Base-by-base conservation (phyloP, 2,797 vertebrate genomes). In the Notolabrus celidotus region DNA sequence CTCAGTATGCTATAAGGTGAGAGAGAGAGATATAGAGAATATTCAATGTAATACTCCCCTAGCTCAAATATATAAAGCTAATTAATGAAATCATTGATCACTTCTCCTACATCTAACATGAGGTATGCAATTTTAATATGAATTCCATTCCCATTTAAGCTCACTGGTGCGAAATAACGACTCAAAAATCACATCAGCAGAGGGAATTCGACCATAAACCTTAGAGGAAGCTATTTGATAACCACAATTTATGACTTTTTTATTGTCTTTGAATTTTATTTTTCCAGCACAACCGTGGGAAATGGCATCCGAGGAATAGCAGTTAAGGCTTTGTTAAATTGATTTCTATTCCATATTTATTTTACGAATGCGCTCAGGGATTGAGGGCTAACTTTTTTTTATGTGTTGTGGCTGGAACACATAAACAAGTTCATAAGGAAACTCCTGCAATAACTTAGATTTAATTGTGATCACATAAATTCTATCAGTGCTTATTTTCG, bases 31-130 rank as follows among this genome's bases (percentile, higher is more conserved):
- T 60, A 50, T 39, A 43, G 19, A 63, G 59, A 60, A 61, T 69
- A 82, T 72, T 45, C 73, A 79, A 54, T 57, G 34, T 42, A 38
- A 25, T 4, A n/a, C 39, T 81, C 71, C 73, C 67, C 27, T 8
- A 31, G 73, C 74, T 58, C 56, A 43, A 64, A 82, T 63, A 77
- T 69, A 58, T 69, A 74, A 82, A 71, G 74, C 82, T 79, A 90
- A 93, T 94, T 90, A 92, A 91, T 87, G 67, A 82, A 90, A 83
- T 72, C 88, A 92, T 90, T 90, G 89, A 92, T 90, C 89, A 91
- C 78, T 67, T 73, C 71, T 77, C 80, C 73, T 69, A 67, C 78
- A 78, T 82, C 82, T 63, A 87, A 78, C 71, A 77, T 58, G 60
- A 81, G 77, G 61, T 50, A 84, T 77, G 68, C 72, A 67, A 60